Evolutionary conservation across 2,797 vertebrate genomes (phyloP), one percentile per base, ranked within the genome.

Genomic region (Sebastes glaucus): DNA sequence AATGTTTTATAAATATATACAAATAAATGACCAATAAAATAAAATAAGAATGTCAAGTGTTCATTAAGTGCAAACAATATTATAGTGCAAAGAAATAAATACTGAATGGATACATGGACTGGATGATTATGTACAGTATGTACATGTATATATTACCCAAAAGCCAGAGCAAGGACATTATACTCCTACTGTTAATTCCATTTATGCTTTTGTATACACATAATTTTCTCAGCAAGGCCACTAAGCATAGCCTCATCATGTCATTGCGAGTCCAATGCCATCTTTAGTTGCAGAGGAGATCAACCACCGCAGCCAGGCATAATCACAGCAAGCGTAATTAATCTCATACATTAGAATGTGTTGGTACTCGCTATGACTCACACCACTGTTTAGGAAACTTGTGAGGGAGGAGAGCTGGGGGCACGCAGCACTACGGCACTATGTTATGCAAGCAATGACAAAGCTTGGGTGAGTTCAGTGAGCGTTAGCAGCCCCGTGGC

Each of bases 381-480:
- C 56, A 74, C 73, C 77, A 72, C 64, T 71, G 57, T 88, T 91
- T 76, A 82, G 78, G 71, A 85, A 86, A 83, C 69, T n/a, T 59
- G 64, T 28, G 42, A 84, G 81, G 18, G 77, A 66, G 71, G 61
- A 56, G 49, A 65, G 76, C 74, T 42, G 23, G 25, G 49, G 76
- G 68, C 81, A 25, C 28, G 4, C 23, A 22, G 78, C 23, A 16
- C 59, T 57, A 14, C 63, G 78, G 71, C 32, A 46, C 57, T 52
- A 25, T 71, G 53, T 91, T 89, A 89, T 52, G 77, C 67, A 89
- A 91, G 84, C 74, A 85, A 70, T 72, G 78, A 81, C 78, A 69
- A 77, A 88, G 53, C 38, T 75, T 59, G 49, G 66, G 66, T 73
- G 81, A 84, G 71, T 78, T 87, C 77, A 90, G 78, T 59, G 65